These are phyloP conservation scores for Macquaria ambigua DNA, from an alignment of 2,113 vertebrate species.

Conservation along the genomic window DNA sequence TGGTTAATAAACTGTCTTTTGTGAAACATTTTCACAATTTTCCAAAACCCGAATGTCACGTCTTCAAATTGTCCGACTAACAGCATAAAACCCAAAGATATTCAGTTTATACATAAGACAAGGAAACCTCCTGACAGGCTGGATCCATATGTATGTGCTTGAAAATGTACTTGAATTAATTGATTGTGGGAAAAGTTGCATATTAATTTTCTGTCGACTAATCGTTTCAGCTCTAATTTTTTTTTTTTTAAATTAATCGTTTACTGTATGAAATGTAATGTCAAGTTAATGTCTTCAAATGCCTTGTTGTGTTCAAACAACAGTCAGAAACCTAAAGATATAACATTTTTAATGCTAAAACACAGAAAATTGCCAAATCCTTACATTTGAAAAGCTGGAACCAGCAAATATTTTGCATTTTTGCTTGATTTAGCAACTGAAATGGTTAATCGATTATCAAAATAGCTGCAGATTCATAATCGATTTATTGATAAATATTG, in stretches of 20 bases:
- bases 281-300: too few relatives aligned
- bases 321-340: too few relatives aligned
- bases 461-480: not conserved
- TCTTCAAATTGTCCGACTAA: not conserved
- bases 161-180: not conserved
- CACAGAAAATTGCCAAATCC: not conserved
- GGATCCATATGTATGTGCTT: not conserved
- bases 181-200: too few relatives aligned
- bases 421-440: not conserved
- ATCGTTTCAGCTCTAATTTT: too few relatives aligned
- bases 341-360: not conserved
- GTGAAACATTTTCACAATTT: too few relatives aligned
- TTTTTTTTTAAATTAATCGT: too few relatives aligned
- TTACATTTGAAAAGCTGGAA: not conserved
- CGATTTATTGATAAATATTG: not conserved
- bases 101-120: not conserved
- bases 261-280: not conserved
- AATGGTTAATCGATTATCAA: not conserved
- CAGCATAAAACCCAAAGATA: not conserved
- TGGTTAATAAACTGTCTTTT: not conserved
- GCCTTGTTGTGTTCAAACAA: too few relatives aligned
- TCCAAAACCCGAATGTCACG: not conserved
- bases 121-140: not conserved
- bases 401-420: not conserved
- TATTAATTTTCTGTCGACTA: too few relatives aligned